Conservation (phyloP, 2,888 invertebrate genomes). For the Odontocolon sp. region DNA sequence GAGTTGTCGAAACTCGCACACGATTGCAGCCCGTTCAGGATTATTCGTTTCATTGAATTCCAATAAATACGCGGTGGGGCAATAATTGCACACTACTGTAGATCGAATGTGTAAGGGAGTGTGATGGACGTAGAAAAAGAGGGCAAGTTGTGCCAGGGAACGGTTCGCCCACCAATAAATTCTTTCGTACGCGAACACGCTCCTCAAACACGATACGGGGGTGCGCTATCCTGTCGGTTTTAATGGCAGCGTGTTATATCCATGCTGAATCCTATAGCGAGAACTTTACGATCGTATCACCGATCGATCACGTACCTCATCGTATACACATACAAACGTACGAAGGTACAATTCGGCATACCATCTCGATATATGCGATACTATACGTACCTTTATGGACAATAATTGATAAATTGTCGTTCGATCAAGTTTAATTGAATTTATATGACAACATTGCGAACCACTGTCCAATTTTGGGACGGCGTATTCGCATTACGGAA, state of each 20-base stretch:
- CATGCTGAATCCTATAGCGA: neutral
- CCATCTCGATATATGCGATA: neutral
- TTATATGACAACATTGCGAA: neutral
- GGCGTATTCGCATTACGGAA: neutral
- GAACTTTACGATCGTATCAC: slow-evolving; percentile 27
- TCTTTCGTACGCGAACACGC: slow-evolving; percentile 49
- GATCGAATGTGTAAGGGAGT: neutral
- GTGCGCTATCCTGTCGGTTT: slow-evolving; percentile 53
- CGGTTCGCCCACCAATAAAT: slow-evolving; percentile 55
- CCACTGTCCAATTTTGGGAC: neutral
- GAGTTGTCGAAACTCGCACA: slow-evolving; percentile 7
- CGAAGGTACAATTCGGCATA: too few relatives aligned
- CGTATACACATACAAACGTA: too few relatives aligned
- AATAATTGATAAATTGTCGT: slow-evolving; percentile 23
- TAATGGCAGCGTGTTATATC: slow-evolving; percentile 45
- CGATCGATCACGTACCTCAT: slow-evolving; percentile 6
- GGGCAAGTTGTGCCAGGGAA: neutral
- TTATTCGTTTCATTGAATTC: slow-evolving; percentile 65
- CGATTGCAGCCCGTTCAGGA: slow-evolving; percentile 17
- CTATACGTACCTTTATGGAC: neutral
- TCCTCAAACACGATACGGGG: slow-evolving; percentile 48
- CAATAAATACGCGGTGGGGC: slow-evolving; percentile 62
- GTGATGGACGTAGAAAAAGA: slow-evolving; percentile 8
- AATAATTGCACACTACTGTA: slow-evolving; percentile 54
- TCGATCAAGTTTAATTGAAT: slow-evolving; percentile 22